These are phyloP conservation scores for Harpagoxenus sublaevis DNA, from an alignment of 2,888 invertebrate species.

Conservation along the genomic window DNA sequence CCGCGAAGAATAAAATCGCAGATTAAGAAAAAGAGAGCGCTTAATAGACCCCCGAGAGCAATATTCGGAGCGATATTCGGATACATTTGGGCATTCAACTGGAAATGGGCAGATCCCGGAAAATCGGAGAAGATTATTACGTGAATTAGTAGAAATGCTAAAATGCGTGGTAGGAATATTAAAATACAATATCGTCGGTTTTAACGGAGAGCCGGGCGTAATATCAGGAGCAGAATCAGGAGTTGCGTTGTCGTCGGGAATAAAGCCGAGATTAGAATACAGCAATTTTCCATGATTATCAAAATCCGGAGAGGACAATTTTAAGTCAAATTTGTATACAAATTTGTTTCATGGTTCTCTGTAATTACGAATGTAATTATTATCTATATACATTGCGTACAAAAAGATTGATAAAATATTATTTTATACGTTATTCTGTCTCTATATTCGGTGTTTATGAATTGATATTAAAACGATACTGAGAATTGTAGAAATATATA, in stretches of 20 bases:
- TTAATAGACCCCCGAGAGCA: background rate
- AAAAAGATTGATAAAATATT: background rate
- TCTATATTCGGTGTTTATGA: background rate
- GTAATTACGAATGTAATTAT: conserved; percentile 3
- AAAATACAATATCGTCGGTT: conserved; percentile 10
- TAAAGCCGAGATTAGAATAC: background rate
- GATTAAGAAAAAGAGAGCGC: background rate
- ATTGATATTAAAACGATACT: background rate
- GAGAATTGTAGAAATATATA: background rate
- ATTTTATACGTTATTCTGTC: background rate
- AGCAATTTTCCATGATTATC: background rate
- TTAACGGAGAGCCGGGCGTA: background rate
- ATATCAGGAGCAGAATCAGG: background rate
- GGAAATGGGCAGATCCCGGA: background rate
- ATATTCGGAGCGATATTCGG: background rate
- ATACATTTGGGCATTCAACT: background rate
- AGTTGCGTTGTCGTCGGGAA: background rate
- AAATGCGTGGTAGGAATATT: conserved; percentile 1
- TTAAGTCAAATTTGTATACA: background rate
- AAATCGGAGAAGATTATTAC: conserved; percentile 12
- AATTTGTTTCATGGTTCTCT: background rate
- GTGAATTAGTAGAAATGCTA: background rate
- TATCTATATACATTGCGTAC: background rate
- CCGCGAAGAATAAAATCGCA: background rate
- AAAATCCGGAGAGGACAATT: background rate